Conservation (phyloP, 2,113 vertebrate species). For the Carlito syrichta region DNA sequence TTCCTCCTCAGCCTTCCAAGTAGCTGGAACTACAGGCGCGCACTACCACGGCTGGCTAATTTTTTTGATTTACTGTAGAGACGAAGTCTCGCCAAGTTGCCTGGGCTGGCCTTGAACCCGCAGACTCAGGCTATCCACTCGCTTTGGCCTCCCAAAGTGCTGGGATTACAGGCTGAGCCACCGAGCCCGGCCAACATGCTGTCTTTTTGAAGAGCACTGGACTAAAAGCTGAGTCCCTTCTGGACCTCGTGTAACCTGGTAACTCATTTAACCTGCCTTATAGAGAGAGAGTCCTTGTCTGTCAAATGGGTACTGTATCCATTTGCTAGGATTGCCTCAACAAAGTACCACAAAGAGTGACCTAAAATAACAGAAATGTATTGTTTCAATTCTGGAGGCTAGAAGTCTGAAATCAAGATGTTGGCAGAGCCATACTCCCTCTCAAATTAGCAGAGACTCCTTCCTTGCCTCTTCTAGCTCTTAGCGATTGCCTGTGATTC, state of each 20-base stretch:
- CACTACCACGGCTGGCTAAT: no score
- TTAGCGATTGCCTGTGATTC: rapidly evolving
- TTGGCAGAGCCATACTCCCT: rapidly evolving
- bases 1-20: no score
- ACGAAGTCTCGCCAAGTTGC: no score
- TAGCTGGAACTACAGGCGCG: no score
- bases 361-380: not conserved
- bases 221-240: not conserved
- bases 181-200: no score
- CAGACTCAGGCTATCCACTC: no score
- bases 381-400: not conserved
- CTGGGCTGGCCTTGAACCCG: no score
- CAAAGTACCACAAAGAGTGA: no score
- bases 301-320: not conserved
- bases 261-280: not conserved
- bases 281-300: not conserved
- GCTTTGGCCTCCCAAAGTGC: no score
- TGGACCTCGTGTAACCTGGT: not conserved
- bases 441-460: not conserved
- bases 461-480: not conserved
- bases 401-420: not conserved
- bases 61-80: no score
- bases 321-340: rapidly evolving
- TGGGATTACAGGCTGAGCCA: no score
- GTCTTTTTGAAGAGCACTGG: not conserved